These are phyloP conservation scores for Oreotrochilus melanogaster DNA, from an alignment of 2,113 vertebrate species.

Conservation along the genomic window DNA sequence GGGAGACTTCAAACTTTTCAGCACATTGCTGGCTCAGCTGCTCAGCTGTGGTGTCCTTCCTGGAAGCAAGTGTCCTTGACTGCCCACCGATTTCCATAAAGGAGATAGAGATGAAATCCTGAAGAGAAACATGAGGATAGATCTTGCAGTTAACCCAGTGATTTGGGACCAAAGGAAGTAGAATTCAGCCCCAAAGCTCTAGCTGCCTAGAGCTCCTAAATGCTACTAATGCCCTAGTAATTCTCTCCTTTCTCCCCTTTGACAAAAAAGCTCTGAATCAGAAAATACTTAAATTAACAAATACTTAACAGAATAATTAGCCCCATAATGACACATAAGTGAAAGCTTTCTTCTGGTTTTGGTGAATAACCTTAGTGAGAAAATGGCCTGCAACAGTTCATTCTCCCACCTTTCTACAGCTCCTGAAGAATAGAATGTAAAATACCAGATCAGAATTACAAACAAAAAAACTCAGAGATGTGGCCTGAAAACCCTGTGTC, in stretches of 20 bases:
- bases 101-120: conserved; percentile 95
- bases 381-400: neutral
- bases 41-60: conserved; percentile 78
- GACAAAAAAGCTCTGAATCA: neutral
- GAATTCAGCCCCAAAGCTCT: neutral
- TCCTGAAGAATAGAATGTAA: neutral
- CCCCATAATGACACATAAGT: neutral
- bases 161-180: neutral
- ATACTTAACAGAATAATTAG: neutral
- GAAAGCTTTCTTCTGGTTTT: neutral
- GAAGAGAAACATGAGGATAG: neutral
- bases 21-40: conserved; percentile 88
- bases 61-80: conserved; percentile 87
- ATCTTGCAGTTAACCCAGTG: neutral
- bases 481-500: neutral
- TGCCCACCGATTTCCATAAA: conserved; percentile 84
- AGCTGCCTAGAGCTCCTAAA: neutral
- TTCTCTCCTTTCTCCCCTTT: neutral
- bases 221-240: neutral
- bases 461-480: neutral
- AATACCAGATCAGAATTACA: neutral
- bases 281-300: neutral
- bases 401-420: neutral
- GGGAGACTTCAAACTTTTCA: conserved; percentile 85
- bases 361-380: neutral